Percentiles rank a stretch among this genome's conserved stretches.
Evolutionary conservation across 1,140 invertebrate species (phyloP).

Genomic region (Hestina assimilis): DNA sequence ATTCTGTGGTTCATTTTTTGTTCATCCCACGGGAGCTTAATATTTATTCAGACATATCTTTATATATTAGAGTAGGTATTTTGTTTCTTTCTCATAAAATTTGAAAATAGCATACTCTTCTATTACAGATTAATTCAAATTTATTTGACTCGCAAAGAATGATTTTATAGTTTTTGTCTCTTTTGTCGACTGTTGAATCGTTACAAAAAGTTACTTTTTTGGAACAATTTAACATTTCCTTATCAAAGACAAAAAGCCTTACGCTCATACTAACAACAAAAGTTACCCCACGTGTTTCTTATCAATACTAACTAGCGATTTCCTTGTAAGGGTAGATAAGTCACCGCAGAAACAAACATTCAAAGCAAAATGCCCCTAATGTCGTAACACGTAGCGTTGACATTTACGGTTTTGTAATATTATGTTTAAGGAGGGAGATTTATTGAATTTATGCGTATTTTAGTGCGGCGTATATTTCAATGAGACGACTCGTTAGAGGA

Average conservation of each 20-base stretch:
- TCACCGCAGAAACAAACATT: not conserved
- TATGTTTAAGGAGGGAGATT: not conserved
- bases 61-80: too few species aligned
- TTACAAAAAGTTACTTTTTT: not conserved
- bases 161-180: too few species aligned
- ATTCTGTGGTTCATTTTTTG: too few species aligned
- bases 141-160: too few species aligned
- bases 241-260: constrained; percentile 3
- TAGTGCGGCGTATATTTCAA: constrained; percentile 13
- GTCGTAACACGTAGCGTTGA: not conserved
- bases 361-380: not conserved
- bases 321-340: constrained; percentile 6
- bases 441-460: constrained; percentile 22
- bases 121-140: too few species aligned
- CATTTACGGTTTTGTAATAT: not conserved
- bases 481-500: constrained; percentile 14
- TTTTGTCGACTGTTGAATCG: too few species aligned
- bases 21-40: too few species aligned
- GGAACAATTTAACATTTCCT: not conserved
- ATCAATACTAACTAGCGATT: constrained; percentile 15
- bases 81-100: too few species aligned
- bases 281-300: constrained; percentile 3
- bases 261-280: not conserved
- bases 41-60: too few species aligned
- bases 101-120: too few species aligned